phyloP scores from a whole-genome alignment of 2,797 vertebrate species.

The Chloroceryle amazona region DNA sequence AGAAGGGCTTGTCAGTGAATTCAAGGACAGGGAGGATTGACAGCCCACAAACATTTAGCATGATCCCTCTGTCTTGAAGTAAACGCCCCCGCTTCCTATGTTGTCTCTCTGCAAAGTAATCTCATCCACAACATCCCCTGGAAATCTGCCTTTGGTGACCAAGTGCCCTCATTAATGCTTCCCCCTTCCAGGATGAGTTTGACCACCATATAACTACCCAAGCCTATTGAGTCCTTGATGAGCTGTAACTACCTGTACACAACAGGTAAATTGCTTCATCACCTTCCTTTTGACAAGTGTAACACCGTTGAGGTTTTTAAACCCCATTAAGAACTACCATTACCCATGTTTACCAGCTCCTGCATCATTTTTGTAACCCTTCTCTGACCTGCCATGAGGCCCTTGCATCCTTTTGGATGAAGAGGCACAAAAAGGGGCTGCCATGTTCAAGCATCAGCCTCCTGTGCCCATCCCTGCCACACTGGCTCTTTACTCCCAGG shows the following conservation, averaged over 20 bases:
- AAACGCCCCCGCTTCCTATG: neutral
- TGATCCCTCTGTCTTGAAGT: neutral
- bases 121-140: neutral
- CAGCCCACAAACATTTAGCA: neutral
- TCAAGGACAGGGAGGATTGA: neutral
- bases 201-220: neutral
- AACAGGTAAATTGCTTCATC: neutral
- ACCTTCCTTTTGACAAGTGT: neutral
- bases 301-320: neutral
- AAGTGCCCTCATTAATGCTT: neutral
- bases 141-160: neutral
- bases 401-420: neutral
- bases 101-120: too few relatives aligned
- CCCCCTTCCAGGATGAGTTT: neutral
- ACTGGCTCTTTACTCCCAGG: neutral
- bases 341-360: neutral
- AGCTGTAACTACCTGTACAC: neutral
- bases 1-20: neutral
- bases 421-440: neutral
- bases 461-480: neutral
- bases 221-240: neutral
- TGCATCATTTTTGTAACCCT: neutral
- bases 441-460: neutral
- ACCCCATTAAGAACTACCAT: neutral
- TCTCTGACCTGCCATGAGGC: neutral